Conservation (phyloP, 2,113 vertebrate species). For the Labeo rohita region DNA sequence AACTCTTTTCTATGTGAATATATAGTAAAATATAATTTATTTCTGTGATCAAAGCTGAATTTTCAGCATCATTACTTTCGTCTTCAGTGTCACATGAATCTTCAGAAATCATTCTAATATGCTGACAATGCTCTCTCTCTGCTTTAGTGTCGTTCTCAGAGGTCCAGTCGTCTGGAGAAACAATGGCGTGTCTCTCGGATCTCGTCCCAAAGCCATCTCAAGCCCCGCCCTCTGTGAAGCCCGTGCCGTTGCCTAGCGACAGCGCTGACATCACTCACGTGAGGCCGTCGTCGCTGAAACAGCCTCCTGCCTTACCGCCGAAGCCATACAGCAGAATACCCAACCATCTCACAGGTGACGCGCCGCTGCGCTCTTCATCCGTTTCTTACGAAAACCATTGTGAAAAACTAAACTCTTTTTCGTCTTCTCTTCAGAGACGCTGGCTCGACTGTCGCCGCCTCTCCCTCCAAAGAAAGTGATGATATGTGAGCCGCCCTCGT, state of each 20-base stretch:
- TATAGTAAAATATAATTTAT: too few species aligned
- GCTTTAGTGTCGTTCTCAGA: conserved; percentile 77
- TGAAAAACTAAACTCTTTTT: background rate
- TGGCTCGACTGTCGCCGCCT: conserved; percentile 91
- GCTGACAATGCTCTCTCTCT: conserved; percentile 45
- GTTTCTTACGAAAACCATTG: background rate
- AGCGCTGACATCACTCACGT: conserved; percentile 82
- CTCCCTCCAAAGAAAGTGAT: conserved; percentile 99
- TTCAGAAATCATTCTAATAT: too few species aligned
- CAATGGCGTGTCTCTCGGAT: conserved; percentile 81
- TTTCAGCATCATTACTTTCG: too few species aligned
- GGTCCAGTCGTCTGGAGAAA: conserved; percentile 80
- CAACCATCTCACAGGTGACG: conserved; percentile 87
- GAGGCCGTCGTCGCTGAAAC: conserved; percentile 90
- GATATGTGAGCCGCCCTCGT: conserved; percentile 89
- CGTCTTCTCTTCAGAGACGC: conserved; percentile 77
- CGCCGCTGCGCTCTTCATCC: fast-evolving
- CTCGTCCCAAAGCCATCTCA: conserved; percentile 84
- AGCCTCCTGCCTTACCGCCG: conserved; percentile 93
- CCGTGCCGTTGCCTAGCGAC: conserved; percentile 80
- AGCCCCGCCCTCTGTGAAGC: conserved; percentile 84
- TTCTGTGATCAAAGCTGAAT: too few species aligned
- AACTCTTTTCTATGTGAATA: too few species aligned
- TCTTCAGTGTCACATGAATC: too few species aligned
- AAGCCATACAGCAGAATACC: conserved; percentile 94